These are phyloP conservation scores for Hipposideros larvatus DNA, from an alignment of 2,797 vertebrate genomes.

Conservation along the genomic window DNA sequence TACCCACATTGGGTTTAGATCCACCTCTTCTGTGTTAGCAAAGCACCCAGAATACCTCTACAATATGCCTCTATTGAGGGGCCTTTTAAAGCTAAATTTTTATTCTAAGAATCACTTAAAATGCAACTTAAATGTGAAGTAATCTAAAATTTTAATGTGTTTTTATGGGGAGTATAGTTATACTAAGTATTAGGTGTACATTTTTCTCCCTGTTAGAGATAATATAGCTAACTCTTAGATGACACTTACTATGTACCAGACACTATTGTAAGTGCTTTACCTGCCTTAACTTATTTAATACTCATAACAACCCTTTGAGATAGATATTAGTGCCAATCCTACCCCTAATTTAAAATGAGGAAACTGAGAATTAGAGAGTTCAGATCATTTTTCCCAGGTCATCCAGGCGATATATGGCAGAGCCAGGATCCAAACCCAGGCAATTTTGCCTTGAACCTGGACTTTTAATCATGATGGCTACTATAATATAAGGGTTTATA, in stretches of 20 bases:
- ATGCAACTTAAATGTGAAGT: slow-evolving; percentile 35
- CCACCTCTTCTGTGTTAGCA: not conserved
- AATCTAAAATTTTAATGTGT: not conserved
- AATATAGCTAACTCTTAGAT: not conserved
- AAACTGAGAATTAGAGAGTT: not conserved
- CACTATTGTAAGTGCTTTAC: not conserved
- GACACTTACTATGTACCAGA: not conserved
- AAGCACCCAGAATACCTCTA: not conserved
- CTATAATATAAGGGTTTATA: not conserved
- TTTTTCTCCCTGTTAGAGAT: not conserved
- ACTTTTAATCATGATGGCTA: not conserved
- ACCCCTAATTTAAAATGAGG: slow-evolving; percentile 36
- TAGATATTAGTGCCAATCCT: not conserved
- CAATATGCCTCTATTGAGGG: not conserved
- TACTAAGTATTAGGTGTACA: not conserved
- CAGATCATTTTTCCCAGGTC: not conserved
- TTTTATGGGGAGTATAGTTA: not conserved
- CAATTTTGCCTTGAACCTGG: not conserved
- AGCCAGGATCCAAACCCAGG: not conserved
- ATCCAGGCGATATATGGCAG: not conserved
- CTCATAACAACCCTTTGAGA: not conserved
- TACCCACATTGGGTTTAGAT: not conserved
- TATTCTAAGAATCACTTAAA: not conserved
- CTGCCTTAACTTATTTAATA: slow-evolving; percentile 39
- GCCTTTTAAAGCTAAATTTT: not conserved